These are phyloP conservation scores for Lasaia peninsularis DNA, from an alignment of 1,140 invertebrate genomes.

Conservation along the genomic window DNA sequence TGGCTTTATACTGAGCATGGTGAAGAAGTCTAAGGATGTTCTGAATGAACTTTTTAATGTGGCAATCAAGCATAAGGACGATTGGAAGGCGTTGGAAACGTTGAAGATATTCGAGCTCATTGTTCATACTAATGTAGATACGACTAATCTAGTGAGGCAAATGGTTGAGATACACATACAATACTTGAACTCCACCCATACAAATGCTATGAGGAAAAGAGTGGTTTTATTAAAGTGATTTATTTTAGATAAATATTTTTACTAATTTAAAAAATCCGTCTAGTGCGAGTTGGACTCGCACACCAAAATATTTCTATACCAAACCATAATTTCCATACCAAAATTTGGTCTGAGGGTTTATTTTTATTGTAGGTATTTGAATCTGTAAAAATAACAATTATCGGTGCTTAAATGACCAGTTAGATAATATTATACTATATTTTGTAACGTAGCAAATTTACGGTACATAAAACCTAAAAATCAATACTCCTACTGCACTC, in stretches of 20 bases:
- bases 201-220: slow-evolving; percentile 26
- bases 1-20: slow-evolving; percentile 55
- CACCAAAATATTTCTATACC: too few species aligned
- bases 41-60: slow-evolving; percentile 61
- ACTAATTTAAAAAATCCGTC: not conserved
- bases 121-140: slow-evolving; percentile 60
- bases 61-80: slow-evolving; percentile 52
- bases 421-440: too few species aligned
- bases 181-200: slow-evolving; percentile 37
- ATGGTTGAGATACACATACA: slow-evolving; percentile 50
- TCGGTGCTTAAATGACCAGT: too few species aligned
- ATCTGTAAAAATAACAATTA: too few species aligned
- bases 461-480: too few species aligned
- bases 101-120: slow-evolving; percentile 62
- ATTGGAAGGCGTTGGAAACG: slow-evolving; percentile 59
- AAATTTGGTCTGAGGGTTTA: too few species aligned
- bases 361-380: too few species aligned
- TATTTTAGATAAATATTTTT: not conserved
- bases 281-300: too few species aligned
- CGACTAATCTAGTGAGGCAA: slow-evolving; percentile 52
- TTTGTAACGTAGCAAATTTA: too few species aligned
- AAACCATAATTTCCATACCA: too few species aligned
- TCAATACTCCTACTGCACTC: too few species aligned
- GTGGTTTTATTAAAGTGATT: slow-evolving; percentile 36
- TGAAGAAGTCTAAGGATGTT: slow-evolving; percentile 56